Conservation (phyloP, 2,113 vertebrate genomes). For the Paracyprichromis sp. region DNA sequence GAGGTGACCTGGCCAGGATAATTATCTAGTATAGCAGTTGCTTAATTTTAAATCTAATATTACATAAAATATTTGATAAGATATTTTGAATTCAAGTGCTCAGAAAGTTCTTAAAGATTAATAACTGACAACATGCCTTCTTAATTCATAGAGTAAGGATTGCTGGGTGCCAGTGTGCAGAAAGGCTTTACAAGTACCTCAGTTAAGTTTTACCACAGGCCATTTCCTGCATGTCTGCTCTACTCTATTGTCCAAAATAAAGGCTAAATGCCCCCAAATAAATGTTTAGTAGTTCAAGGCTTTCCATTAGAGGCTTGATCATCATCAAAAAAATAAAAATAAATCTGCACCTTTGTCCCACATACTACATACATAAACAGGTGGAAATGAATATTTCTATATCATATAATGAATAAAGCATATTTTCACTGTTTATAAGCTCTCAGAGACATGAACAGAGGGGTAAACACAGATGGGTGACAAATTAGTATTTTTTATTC, state of each 20-base stretch:
- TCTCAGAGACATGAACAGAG: background rate
- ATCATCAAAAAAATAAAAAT: background rate
- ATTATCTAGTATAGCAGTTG: background rate
- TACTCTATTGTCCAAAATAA: background rate
- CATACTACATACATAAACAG: background rate
- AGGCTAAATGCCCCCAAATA: background rate
- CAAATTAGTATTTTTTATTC: background rate
- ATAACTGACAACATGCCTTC: accelerated
- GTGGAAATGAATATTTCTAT: background rate
- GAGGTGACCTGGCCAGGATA: background rate
- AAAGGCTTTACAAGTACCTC: background rate
- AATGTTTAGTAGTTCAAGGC: background rate
- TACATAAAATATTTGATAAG: background rate
- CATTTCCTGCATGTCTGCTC: background rate
- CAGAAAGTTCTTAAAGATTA: background rate
- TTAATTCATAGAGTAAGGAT: background rate
- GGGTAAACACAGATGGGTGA: background rate
- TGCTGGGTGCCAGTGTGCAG: background rate
- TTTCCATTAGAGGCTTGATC: background rate
- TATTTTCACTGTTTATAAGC: background rate
- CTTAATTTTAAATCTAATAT: background rate
- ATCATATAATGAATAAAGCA: background rate
- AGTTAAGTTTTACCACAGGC: background rate
- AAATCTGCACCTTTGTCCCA: background rate
- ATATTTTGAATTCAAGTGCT: background rate